These are phyloP conservation scores for Troglohyphantes excavatus DNA, from an alignment of 2,888 invertebrate genomes.

Conservation along the genomic window DNA sequence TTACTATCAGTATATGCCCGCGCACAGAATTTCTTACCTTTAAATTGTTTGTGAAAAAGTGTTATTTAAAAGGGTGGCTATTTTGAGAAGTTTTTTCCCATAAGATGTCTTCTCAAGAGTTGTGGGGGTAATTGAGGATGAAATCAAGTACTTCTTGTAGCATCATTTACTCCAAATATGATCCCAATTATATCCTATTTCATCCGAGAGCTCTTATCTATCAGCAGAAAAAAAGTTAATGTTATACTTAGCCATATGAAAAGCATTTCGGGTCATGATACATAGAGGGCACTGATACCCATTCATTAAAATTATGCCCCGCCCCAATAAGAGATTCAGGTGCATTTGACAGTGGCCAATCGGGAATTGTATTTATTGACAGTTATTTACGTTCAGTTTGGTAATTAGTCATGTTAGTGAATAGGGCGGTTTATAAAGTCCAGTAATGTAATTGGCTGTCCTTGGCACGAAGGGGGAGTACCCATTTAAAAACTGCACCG, in stretches of 20 bases:
- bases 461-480: background rate
- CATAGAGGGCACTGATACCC: constrained; percentile 70
- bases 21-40: constrained; percentile 26
- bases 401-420: constrained; percentile 52
- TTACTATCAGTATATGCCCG: constrained; percentile 1
- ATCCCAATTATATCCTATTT: constrained; percentile 31
- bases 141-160: background rate
- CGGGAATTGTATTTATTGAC: constrained; percentile 37
- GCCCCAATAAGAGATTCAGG: constrained; percentile 24
- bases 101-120: background rate
- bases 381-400: constrained; percentile 13
- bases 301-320: constrained; percentile 39
- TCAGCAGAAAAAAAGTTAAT: constrained; percentile 19
- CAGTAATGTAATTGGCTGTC: background rate
- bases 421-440: constrained; percentile 12
- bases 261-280: constrained; percentile 68
- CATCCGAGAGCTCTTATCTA: constrained; percentile 26
- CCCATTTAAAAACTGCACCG: no score
- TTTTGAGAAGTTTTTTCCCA: background rate
- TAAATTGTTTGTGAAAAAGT: background rate
- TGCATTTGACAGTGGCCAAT: constrained; percentile 39
- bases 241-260: constrained; percentile 21
- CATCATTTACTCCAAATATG: constrained; percentile 4
- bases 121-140: background rate
- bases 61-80: background rate